Conservation (phyloP, 2,797 vertebrate species). For the Pangasius djambal region DNA sequence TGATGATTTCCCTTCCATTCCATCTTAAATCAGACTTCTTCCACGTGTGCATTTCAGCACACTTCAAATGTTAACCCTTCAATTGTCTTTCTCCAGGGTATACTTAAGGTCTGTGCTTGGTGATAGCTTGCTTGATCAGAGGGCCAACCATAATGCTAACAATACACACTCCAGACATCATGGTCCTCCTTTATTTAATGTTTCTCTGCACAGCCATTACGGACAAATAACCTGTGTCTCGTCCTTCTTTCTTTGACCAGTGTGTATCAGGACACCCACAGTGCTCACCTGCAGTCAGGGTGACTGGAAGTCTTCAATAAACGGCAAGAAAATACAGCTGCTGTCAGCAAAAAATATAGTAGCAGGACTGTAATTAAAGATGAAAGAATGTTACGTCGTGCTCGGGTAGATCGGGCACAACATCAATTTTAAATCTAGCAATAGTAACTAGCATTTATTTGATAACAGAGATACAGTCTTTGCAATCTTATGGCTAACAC, state of each 20-base stretch:
- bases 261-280: conserved; percentile 44
- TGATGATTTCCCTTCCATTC: conserved; percentile 56
- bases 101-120: conserved; percentile 15
- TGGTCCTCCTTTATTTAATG: conserved; percentile 12
- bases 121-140: conserved; percentile 26
- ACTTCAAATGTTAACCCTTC: conserved; percentile 41
- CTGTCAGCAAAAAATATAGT: conserved; percentile 18
- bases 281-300: conserved; percentile 32
- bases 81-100: not conserved
- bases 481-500: not conserved
- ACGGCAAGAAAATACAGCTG: conserved; percentile 45
- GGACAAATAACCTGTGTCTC: conserved; percentile 6
- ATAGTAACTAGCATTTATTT: not conserved
- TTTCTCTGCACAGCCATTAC: not conserved
- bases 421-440: conserved; percentile 33
- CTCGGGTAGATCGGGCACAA: conserved; percentile 10
- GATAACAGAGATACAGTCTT: not conserved
- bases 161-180: conserved; percentile 27
- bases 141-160: conserved; percentile 1
- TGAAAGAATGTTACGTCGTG: not conserved
- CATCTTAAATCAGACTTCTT: conserved; percentile 65
- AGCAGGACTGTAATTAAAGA: conserved; percentile 43
- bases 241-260: not conserved
- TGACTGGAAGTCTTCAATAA: conserved; percentile 23
- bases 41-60: conserved; percentile 71